phyloP scores from a whole-genome alignment of 2,797 vertebrate genomes.

The Sebastes itinus region DNA sequence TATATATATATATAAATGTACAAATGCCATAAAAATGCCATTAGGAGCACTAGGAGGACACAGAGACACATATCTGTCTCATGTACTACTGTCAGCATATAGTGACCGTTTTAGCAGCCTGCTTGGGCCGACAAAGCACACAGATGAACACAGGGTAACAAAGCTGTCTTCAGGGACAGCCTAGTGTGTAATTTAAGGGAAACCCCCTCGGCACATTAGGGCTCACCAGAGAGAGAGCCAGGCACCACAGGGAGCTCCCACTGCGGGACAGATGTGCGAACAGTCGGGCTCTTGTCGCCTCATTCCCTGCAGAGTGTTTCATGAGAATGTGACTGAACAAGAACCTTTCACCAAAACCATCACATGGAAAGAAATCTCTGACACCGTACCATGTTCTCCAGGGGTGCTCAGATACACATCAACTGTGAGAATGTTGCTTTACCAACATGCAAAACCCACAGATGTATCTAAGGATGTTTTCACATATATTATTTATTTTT shows the following conservation, averaged over 20 bases:
- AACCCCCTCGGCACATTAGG: conserved; percentile 16
- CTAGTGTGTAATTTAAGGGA: neutral
- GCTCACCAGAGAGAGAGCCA: conserved; percentile 21
- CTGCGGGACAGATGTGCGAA: conserved; percentile 35
- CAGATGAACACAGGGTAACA: neutral
- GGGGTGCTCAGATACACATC: neutral
- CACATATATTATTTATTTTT: too few species aligned
- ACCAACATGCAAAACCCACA: neutral
- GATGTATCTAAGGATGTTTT: neutral
- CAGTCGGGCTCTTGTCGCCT: neutral
- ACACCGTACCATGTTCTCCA: neutral
- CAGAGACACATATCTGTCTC: too few species aligned
- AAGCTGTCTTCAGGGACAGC: neutral
- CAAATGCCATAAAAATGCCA: too few species aligned
- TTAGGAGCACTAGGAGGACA: too few species aligned
- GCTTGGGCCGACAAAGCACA: neutral
- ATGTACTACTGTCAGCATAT: too few species aligned
- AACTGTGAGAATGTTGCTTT: neutral
- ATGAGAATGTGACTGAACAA: neutral
- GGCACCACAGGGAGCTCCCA: conserved; percentile 9
- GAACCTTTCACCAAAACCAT: conserved; percentile 15
- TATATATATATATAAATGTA: too few species aligned
- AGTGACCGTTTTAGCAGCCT: neutral
- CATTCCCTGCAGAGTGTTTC: conserved; percentile 14
- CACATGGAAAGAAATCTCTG: neutral